Base-by-base conservation (phyloP, 2,113 vertebrate genomes). In the Emberiza fucata region DNA sequence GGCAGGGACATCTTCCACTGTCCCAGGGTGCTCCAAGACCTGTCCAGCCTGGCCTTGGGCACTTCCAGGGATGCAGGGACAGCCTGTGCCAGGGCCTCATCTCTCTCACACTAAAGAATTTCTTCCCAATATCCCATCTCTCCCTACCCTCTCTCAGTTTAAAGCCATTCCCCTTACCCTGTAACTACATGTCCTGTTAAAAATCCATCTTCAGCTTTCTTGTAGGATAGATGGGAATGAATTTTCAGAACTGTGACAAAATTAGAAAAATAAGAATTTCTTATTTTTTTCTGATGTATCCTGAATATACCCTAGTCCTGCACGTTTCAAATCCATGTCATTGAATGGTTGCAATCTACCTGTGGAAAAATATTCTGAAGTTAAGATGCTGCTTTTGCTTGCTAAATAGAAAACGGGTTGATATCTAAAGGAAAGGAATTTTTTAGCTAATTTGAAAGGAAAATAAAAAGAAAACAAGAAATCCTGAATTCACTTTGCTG, bases 31-130 rank as follows among this genome's bases (percentile, higher is more conserved):
- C 12, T 78, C 47, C 47, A 19, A 35, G 9, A 14, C 61, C 22
- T 0, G 0, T 31, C 45, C 83, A 60, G 0, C 19, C 54, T 61
- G 63, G 23, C n/a, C 56, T 47, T 24, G 64, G 28, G 1, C 23
- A n/a, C 8, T 53, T 0, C 22, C 53, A 77, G 61, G 31, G 25
- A 59, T 60, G 17, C 51, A 39, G 53, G 21, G 14, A 9, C 53
- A 86, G 39, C 37, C 31, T 68, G 27, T 68, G 27, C 45, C 33
- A 33, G 28, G 6, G 3, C 23, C 31, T 45, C 0, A 1, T 2
- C 47, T 11, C 6, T 6, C 47, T 40, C 19, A 47, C 2, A 60
- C 6, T 2, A 2, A 68, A 29, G 10, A 25, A 40, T 79, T 79
- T 20, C 28, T 61, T 61, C 28, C 64, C 9, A 54, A 25, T 21